phyloP scores from a whole-genome alignment of 2,113 vertebrate genomes.

The Syngnathus typhle region DNA sequence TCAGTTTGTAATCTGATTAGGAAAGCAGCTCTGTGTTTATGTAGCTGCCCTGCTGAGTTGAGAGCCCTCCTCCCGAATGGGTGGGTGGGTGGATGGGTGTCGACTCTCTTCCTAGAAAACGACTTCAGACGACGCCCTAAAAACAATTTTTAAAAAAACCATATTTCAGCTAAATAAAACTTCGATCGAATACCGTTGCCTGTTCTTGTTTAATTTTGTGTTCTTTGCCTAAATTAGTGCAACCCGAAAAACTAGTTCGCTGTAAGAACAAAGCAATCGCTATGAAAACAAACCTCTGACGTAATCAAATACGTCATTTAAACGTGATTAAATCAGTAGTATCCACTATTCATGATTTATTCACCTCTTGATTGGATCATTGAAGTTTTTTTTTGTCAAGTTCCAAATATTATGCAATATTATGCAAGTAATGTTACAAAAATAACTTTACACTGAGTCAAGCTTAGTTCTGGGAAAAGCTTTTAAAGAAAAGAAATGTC shows the following conservation, averaged over 20 bases:
- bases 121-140: not conserved
- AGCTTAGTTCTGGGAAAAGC: conserved; percentile 25
- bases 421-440: not conserved
- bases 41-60: not conserved
- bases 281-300: not conserved
- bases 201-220: not conserved
- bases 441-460: conserved; percentile 1
- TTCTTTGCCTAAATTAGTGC: too few relatives aligned
- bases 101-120: not conserved
- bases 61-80: not conserved
- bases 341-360: not conserved
- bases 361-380: not conserved
- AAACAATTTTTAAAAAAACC: not conserved
- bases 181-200: not conserved
- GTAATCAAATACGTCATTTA: not conserved
- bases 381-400: not conserved
- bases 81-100: not conserved
- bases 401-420: not conserved
- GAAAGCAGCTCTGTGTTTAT: conserved; percentile 7
- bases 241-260: not conserved
- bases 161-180: too few relatives aligned
- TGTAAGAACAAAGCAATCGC: not conserved
- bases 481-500: not conserved
- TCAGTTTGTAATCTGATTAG: not conserved
- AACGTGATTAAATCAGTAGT: not conserved